These are phyloP conservation scores for Poeciliopsis occidentalis DNA, from an alignment of 2,113 vertebrate species.

Conservation along the genomic window DNA sequence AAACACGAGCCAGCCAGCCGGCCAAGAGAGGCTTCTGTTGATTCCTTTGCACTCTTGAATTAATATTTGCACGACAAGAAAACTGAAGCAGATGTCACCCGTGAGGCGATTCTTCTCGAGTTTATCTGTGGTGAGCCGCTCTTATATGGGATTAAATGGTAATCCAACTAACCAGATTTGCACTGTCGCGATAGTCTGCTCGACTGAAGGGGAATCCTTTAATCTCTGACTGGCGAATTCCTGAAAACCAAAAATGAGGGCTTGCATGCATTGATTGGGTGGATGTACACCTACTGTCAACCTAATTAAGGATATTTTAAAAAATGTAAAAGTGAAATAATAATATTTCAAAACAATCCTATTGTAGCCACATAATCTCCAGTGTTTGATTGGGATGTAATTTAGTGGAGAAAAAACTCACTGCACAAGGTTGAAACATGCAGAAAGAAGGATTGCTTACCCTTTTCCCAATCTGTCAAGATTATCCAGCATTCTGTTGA, in stretches of 20 bases:
- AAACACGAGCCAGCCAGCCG: slow-evolving; percentile 53
- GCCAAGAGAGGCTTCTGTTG: slow-evolving; percentile 62
- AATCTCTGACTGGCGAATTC: slow-evolving; percentile 8
- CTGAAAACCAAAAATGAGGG: not conserved
- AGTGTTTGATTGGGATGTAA: not conserved
- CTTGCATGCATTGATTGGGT: not conserved
- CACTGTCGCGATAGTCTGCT: slow-evolving; percentile 31
- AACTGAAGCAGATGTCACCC: slow-evolving; percentile 64
- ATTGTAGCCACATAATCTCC: too few relatives aligned
- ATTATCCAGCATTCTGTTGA: too few relatives aligned
- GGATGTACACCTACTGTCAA: not conserved
- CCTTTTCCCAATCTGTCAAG: too few relatives aligned
- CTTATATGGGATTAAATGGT: slow-evolving; percentile 62
- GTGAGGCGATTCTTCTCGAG: slow-evolving; percentile 30
- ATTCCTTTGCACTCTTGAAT: slow-evolving; percentile 65
- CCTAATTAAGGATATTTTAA: not conserved
- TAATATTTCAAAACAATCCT: too few relatives aligned
- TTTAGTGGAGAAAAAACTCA: not conserved
- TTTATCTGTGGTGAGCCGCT: slow-evolving; percentile 37
- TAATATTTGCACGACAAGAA: slow-evolving; percentile 71
- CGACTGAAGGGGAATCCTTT: not conserved
- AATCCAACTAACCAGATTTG: slow-evolving; percentile 62
- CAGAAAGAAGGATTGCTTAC: too few relatives aligned
- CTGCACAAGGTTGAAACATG: too few relatives aligned
- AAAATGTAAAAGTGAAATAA: not conserved